Evolutionary conservation across 1,140 invertebrate genomes (phyloP), one percentile per base, ranked within the genome.

Genomic region (Drosophila elegans): DNA sequence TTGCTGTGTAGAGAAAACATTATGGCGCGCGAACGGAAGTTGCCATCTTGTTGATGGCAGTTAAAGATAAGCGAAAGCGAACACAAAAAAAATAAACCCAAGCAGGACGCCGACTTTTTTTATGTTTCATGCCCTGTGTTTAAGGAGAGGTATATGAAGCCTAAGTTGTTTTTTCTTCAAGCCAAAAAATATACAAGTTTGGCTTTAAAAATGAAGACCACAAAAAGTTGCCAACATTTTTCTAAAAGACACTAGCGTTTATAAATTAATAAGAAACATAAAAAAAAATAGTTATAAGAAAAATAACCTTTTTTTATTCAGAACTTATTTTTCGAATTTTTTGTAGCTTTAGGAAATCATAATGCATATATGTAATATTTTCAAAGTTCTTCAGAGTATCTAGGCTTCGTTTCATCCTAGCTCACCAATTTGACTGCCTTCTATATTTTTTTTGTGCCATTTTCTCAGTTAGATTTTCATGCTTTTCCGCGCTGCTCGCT

Each of bases 1-100:
- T 69, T 71, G 69, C 81, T 84, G 64, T 82, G 78, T 73, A 75
- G 69, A 83, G 82, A 83, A 86, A 88, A 83, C 79, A 88, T 88
- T 91, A 90, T 91, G 90, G 82, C 85, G 90, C 90, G 90, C 85
- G 90, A 91, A 91, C 90, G 90, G 90, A 91, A 91, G 90, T 91
- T 91, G 90, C 90, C 90, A 91, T 91, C 90, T 91, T 91, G 90
- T 91, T 91, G 90, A 91, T 91, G 90, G 90, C 90, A 91, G 85
- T 91, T 91, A 91, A 91, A 91, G 90, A 91, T 91, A 91, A 91
- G 75, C 79, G 81, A 81, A 77, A 69, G 54, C 62, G 54, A 85
- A 78, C 68, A 59, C 67, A 66, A 52, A 46, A 16, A 64, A 60
- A 41, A 61, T 61, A 74, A 78, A 56, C 44, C 36, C 49, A 53